Percentiles rank a stretch among this genome's conserved stretches.
Conservation (phyloP, 2,797 vertebrate genomes). For the Halcyon smyrnensis region DNA sequence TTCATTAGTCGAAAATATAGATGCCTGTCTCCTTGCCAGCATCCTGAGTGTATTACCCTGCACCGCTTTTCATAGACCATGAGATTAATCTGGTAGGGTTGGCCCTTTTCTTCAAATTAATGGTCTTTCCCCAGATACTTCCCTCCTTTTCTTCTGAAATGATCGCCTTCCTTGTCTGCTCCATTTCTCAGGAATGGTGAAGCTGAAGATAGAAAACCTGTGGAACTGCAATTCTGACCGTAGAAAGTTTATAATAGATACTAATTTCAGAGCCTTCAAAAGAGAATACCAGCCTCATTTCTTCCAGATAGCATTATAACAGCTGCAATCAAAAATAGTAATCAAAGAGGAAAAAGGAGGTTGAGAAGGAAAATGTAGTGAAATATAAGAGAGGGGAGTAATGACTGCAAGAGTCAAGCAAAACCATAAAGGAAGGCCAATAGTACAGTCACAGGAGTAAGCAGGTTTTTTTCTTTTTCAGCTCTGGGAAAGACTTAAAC, state of each 20-base stretch:
- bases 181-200: background rate
- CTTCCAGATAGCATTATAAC: background rate
- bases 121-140: background rate
- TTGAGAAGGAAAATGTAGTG: background rate
- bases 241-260: background rate
- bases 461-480: background rate
- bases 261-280: background rate
- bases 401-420: background rate
- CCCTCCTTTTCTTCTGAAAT: background rate
- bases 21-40: slow-evolving; percentile 48
- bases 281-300: background rate
- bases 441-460: background rate
- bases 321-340: background rate
- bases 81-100: slow-evolving; percentile 15
- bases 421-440: background rate
- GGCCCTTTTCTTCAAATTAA: background rate
- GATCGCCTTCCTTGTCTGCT: background rate
- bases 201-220: background rate
- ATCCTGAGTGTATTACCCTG: slow-evolving; percentile 10
- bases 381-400: background rate
- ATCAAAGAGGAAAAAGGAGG: background rate
- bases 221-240: background rate
- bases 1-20: slow-evolving; percentile 56
- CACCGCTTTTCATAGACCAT: background rate
- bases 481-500: background rate